A percentile compares a stretch with the other conserved stretches of the same genome.
Evolutionary conservation across 2,888 invertebrate genomes (phyloP).

Genomic region (Tolmerus cingulatus): DNA sequence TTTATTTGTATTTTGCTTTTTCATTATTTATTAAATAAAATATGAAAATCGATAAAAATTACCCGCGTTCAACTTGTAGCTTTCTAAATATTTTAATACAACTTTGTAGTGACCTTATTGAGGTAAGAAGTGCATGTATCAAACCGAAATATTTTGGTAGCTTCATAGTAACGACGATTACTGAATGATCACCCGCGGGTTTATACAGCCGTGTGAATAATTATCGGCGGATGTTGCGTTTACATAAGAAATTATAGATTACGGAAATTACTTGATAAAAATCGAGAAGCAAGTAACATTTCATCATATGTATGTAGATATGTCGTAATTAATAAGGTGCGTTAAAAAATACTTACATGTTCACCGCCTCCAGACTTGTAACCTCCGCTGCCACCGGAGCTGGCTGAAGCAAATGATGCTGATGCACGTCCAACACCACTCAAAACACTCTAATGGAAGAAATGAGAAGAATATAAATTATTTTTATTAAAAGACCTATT

Average conservation of each 20-base stretch:
- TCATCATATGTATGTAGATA: background rate
- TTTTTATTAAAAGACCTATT: background rate
- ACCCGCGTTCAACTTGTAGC: background rate
- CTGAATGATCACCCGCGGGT: background rate
- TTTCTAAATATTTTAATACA: background rate
- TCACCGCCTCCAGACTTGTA: conserved; percentile 39
- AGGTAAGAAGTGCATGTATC: background rate
- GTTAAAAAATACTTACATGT: conserved; percentile 43
- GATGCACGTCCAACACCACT: conserved; percentile 62
- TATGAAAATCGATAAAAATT: background rate
- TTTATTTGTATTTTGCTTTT: too few species aligned
- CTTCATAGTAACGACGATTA: background rate
- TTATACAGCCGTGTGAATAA: background rate
- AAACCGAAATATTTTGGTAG: background rate
- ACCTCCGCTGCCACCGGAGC: conserved; percentile 57
- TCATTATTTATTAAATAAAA: too few species aligned
- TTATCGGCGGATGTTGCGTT: background rate
- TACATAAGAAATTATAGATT: background rate
- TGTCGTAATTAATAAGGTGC: background rate
- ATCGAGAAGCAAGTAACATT: background rate
- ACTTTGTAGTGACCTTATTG: background rate
- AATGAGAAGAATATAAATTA: background rate
- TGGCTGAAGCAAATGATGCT: conserved; percentile 61
- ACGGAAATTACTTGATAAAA: background rate
- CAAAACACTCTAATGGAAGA: conserved; percentile 54